Evolutionary conservation across 2,888 invertebrate species (phyloP), one percentile per base, ranked within the genome.

Genomic region (Caenorhabditis doughertyi): DNA sequence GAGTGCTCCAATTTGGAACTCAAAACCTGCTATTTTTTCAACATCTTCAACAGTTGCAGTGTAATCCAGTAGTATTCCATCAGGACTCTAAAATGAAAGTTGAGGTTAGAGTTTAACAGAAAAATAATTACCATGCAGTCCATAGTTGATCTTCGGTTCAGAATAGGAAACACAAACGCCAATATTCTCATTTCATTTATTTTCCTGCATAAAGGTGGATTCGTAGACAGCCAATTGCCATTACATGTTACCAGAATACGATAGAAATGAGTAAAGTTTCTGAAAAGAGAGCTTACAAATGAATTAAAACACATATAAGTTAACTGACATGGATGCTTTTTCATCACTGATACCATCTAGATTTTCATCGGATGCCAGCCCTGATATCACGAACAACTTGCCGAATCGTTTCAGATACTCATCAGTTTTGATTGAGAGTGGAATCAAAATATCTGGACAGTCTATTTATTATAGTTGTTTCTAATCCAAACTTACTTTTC

Each of bases 41-140:
- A 82, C 70, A n/a, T 82, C 82, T 35, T 49, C 27, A 25, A 82
- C 49, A 2, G 82, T 82, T 4, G 82, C 42, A 4, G 79, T 72
- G 56, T 82, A 82, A 16, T 82, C 82, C 0, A 77, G 62, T 35
- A 82, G 73, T 27, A 82, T 23, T 8, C 23, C 68, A 25, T 81
- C 60, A 1, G 58, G 47, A 39, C 18, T 32, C 73, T 73, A 55
- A 56, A 67, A 51, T 23, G 21, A 49, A 49, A 49, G 13, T 18
- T n/a, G n/a, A n/a, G n/a, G n/a, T n/a, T n/a, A n/a, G n/a, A n/a
- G n/a, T n/a, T n/a, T n/a, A n/a, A n/a, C n/a, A n/a, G n/a, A n/a
- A n/a, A n/a, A n/a, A n/a, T n/a, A n/a, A n/a, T n/a, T n/a, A 73
- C 74, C 74, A 76, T 76, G 39, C 76, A 76, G 23, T 76, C 76